Base-by-base conservation (phyloP, 2,888 invertebrate genomes). In the Ypsolopha sequella region DNA sequence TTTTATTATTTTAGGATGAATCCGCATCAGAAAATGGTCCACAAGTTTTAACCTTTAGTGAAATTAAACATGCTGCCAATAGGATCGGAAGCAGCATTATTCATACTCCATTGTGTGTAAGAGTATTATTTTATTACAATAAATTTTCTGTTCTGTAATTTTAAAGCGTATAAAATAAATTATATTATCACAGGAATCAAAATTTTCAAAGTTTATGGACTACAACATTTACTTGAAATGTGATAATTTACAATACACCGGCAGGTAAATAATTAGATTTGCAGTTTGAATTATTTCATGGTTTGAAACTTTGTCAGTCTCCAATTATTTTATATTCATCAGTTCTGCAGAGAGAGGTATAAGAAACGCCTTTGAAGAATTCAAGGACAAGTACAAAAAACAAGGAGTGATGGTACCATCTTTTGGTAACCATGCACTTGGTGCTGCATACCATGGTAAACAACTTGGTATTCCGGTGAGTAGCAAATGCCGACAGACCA, bases 231-330 rank as follows among this genome's bases (percentile, higher is more conserved):
- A 89, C 73, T 87, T 95, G 64, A 96, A 96, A 80, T 95, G 95
- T 73, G 96, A 96, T 71, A 95, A 93, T 71, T 84, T 95, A 36
- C 95, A 95, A 73, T 91, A 89, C 58, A 95, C 95, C 24, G 96
- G 95, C 64, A 95, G 93, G 92, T 92, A 76, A 67, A 57, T 55
- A 53, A 6, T 36, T 35, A 52, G 46, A 33, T 43, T 43, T n/a
- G 2, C 24, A 24, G 24, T 24, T 24, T 24, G 24, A 3, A 24
- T 24, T 24, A 24, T 3, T 24, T 2, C 4, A 24, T 3, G 24
- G 24, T 24, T 33, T 9, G 13, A 10, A 14, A 44, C n/a, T 4
- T 13, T 7, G 13, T 38, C 36, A 7, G 13, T 10, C 13, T 48
- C n/a, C 8, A 33, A 11, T 50, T n/a, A 41, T 7, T 13, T 52